A percentile compares a stretch with the other conserved stretches of the same genome.
Evolutionary conservation across 2,888 invertebrate species (phyloP).

Genomic region (Baccha elongata): DNA sequence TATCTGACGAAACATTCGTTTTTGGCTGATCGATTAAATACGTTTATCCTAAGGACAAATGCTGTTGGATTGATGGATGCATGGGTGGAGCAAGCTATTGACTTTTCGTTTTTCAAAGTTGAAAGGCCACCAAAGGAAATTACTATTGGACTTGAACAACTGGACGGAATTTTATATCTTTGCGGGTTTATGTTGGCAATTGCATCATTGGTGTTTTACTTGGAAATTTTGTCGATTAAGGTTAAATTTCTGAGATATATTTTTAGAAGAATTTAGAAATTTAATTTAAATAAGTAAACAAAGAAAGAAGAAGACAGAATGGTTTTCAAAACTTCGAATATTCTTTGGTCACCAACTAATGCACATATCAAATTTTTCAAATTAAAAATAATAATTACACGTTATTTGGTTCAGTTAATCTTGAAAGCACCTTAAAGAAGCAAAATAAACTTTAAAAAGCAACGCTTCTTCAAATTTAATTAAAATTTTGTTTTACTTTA

Average conservation of each 20-base stretch:
- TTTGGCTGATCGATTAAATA: slow-evolving; percentile 76
- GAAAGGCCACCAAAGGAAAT: not conserved
- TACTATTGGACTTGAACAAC: slow-evolving; percentile 32
- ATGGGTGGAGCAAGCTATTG: slow-evolving; percentile 69
- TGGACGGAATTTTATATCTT: slow-evolving; percentile 34
- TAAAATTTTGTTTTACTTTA: not conserved
- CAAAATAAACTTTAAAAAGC: too few species aligned
- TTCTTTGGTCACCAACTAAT: too few species aligned
- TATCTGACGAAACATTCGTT: slow-evolving; percentile 77
- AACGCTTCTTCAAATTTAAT: not conserved
- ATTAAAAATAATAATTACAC: too few species aligned
- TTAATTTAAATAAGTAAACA: too few species aligned
- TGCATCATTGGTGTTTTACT: slow-evolving; percentile 30
- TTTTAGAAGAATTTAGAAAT: not conserved
- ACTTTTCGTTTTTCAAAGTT: slow-evolving; percentile 35
- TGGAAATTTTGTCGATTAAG: slow-evolving; percentile 49
- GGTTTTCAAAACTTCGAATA: too few species aligned
- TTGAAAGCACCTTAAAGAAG: too few species aligned
- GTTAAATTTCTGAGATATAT: not conserved
- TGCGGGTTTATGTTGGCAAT: slow-evolving; percentile 18
- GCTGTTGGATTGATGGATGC: slow-evolving; percentile 75
- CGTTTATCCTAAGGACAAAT: slow-evolving; percentile 74
- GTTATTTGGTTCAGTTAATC: too few species aligned
- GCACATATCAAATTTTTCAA: too few species aligned
- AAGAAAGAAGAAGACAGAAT: too few species aligned